These are phyloP conservation scores for Chondrilla cf. caribensis DNA, from an alignment of 37 sponge, comb jelly and placozoan species.

Conservation along the genomic window DNA sequence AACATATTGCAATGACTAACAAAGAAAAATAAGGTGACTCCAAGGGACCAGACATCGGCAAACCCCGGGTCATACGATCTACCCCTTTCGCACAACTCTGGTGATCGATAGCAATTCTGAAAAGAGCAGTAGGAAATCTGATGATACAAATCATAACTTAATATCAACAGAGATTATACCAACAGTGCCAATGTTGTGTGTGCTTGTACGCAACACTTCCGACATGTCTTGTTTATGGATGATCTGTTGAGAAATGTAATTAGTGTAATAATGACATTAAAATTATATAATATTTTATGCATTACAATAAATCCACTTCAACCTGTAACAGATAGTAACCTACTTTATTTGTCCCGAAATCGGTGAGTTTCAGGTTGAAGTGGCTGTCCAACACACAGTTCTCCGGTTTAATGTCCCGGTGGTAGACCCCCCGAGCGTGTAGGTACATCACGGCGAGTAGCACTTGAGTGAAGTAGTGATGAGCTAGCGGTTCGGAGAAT, in stretches of 20 bases:
- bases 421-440: constrained; percentile 76
- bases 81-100: constrained; percentile 45
- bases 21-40: constrained; percentile 75
- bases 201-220: constrained; percentile 52
- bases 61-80: constrained; percentile 64
- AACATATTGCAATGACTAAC: constrained; percentile 26
- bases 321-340: too few species aligned
- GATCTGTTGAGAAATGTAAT: constrained; percentile 11
- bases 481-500: constrained; percentile 70
- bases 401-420: constrained; percentile 83
- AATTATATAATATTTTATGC: not conserved
- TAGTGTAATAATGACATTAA: not conserved
- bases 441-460: constrained; percentile 74
- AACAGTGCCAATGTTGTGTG: constrained; percentile 63
- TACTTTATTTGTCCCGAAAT: constrained; percentile 87
- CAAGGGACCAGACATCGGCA: constrained; percentile 80
- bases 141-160: too few species aligned
- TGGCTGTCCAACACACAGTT: constrained; percentile 74
- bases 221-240: constrained; percentile 30
- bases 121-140: not conserved
- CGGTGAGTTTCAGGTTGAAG: constrained; percentile 76
- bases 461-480: constrained; percentile 71
- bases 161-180: not conserved
- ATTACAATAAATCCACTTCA: too few species aligned
- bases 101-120: constrained; percentile 65